Conservation (phyloP, 2,888 invertebrate species). For the Aproaerema taeniolella region DNA sequence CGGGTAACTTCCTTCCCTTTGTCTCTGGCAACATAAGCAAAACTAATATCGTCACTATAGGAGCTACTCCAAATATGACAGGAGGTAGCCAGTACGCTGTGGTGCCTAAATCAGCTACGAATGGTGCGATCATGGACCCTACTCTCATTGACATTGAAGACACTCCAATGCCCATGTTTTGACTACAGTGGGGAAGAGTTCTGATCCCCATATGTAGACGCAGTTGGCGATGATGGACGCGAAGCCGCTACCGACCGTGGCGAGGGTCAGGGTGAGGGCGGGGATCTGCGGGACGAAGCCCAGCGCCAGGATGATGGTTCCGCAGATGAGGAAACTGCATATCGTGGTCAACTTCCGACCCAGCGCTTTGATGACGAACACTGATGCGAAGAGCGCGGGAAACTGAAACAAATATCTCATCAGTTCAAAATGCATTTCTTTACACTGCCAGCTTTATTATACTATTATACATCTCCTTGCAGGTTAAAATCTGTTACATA, state of each 20-base stretch:
- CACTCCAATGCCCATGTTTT: constrained; percentile 90
- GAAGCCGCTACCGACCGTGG: constrained; percentile 86
- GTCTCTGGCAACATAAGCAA: constrained; percentile 87
- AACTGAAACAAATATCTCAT: too few relatives aligned
- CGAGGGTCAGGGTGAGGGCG: constrained; percentile 78
- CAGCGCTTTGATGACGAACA: constrained; percentile 77
- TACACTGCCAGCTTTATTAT: too few relatives aligned
- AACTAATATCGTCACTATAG: constrained; percentile 80
- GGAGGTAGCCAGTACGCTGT: constrained; percentile 81
- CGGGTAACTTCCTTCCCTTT: constrained; percentile 82
- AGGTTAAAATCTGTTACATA: too few relatives aligned
- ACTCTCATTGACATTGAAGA: constrained; percentile 89
- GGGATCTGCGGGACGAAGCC: constrained; percentile 70
- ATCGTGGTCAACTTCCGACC: constrained; percentile 82
- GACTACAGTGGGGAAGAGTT: constrained; percentile 92
- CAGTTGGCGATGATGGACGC: constrained; percentile 87
- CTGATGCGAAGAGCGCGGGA: constrained; percentile 68
- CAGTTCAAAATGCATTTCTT: too few relatives aligned
- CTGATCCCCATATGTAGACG: constrained; percentile 90
- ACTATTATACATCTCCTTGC: too few relatives aligned
- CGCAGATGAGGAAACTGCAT: constrained; percentile 77
- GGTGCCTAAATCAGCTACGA: constrained; percentile 80
- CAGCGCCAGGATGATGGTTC: constrained; percentile 78
- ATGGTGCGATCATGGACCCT: constrained; percentile 92
- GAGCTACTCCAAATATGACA: constrained; percentile 82